Evolutionary conservation across 2,888 invertebrate genomes (phyloP).

Genomic region (Tetranychus truncatus): DNA sequence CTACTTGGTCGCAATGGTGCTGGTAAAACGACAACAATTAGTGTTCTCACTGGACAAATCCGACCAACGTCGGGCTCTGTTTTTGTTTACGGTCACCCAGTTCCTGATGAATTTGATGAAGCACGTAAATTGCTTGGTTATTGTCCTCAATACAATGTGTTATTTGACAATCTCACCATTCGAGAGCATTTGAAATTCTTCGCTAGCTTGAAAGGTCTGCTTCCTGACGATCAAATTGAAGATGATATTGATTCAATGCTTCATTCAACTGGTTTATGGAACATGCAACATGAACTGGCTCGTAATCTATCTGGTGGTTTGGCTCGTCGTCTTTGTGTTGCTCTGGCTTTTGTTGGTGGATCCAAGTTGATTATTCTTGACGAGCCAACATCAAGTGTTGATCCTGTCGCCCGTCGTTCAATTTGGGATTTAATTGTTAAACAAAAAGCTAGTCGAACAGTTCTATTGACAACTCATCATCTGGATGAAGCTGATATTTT

Average conservation of each 20-base stretch:
- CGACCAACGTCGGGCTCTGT: conserved; percentile 27
- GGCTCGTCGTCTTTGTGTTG: conserved; percentile 35
- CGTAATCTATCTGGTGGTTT: conserved; percentile 34
- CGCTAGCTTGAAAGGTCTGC: conserved; percentile 31
- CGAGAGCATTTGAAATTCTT: conserved; percentile 35
- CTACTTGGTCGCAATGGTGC: conserved; percentile 38
- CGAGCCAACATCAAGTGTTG: conserved; percentile 30
- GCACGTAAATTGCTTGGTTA: conserved; percentile 32
- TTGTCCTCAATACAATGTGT: conserved; percentile 35
- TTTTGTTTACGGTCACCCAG: conserved; percentile 25
- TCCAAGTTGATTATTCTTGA: conserved; percentile 34
- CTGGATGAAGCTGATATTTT: conserved; percentile 36
- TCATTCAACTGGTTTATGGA: conserved; percentile 31
- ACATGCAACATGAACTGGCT: conserved; percentile 30
- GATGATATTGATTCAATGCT: conserved; percentile 29
- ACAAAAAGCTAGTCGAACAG: conserved; percentile 32
- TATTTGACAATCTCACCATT: conserved; percentile 35
- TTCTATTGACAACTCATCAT: conserved; percentile 35
- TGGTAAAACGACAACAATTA: conserved; percentile 37
- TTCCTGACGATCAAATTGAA: conserved; percentile 21
- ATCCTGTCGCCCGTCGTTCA: conserved; percentile 33
- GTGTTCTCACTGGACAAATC: conserved; percentile 27
- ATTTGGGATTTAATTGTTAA: conserved; percentile 35
- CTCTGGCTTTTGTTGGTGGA: conserved; percentile 35
- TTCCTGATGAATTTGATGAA: conserved; percentile 25